Conservation (phyloP, 2,888 invertebrate genomes). For the Leptopilina myrica region DNA sequence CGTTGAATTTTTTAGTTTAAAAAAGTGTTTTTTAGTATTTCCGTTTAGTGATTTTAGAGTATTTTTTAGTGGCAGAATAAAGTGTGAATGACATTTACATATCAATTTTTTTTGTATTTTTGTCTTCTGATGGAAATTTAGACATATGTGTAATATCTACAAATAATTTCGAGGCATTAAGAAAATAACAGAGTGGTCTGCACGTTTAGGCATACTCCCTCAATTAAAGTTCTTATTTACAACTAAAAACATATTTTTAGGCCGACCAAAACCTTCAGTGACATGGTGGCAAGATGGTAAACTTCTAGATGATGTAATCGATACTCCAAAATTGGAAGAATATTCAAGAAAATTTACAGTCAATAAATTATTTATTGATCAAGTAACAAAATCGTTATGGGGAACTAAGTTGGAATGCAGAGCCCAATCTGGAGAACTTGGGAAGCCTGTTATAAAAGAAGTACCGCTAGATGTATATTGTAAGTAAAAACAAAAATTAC, state of each 20-base stretch:
- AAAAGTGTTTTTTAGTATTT: no score
- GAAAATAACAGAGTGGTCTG: no score
- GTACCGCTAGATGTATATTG: constrained; percentile 86
- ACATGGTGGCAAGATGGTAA: constrained; percentile 90
- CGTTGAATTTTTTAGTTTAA: no score
- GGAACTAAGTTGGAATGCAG: constrained; percentile 87
- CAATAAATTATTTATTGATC: constrained; percentile 86
- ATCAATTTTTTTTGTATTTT: no score
- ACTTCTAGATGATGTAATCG: constrained; percentile 85
- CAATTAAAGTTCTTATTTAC: neutral
- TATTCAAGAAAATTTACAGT: constrained; percentile 80
- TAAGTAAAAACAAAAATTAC: constrained; percentile 69
- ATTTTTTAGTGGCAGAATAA: no score
- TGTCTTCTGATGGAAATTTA: no score
- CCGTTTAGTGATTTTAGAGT: no score
- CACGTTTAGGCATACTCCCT: no score
- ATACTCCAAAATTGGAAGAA: constrained; percentile 79
- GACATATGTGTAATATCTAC: no score
- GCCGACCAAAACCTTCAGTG: constrained; percentile 88
- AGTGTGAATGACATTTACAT: no score
- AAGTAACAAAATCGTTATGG: constrained; percentile 84
- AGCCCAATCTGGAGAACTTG: constrained; percentile 85
- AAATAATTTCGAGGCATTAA: no score
- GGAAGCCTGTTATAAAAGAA: constrained; percentile 84
- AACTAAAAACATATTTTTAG: constrained; percentile 76